Percentiles rank a stretch among this genome's conserved stretches.
phyloP scores from a whole-genome alignment of 2,797 vertebrate genomes.

The Cryptoprocta ferox region DNA sequence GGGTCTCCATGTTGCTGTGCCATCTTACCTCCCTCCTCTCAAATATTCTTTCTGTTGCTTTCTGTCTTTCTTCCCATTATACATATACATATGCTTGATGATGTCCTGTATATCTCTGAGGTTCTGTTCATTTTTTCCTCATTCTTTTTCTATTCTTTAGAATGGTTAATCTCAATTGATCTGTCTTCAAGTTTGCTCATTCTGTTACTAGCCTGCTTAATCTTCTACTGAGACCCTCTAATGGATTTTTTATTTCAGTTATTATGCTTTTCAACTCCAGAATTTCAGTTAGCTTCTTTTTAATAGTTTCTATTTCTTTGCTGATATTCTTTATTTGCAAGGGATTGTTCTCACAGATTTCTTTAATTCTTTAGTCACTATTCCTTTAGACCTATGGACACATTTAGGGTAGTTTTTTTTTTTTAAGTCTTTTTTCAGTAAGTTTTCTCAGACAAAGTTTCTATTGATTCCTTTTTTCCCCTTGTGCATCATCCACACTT shows the following conservation, averaged over 20 bases:
- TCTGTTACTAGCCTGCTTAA: neutral
- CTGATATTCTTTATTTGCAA: neutral
- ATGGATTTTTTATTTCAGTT: neutral
- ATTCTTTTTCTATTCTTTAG: neutral
- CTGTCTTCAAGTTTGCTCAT: neutral
- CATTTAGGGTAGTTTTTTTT: neutral
- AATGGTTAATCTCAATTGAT: neutral
- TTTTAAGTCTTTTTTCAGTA: conserved; percentile 14
- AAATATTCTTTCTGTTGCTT: neutral
- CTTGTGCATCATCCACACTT: neutral
- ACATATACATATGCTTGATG: neutral
- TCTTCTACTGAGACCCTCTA: neutral
- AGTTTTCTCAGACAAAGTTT: neutral
- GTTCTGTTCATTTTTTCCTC: neutral
- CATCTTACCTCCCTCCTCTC: neutral
- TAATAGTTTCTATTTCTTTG: neutral
- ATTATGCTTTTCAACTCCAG: neutral
- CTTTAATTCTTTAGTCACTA: neutral
- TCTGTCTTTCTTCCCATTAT: neutral
- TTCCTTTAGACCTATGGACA: neutral
- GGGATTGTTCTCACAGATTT: neutral
- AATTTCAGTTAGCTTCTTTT: neutral
- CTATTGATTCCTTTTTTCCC: neutral
- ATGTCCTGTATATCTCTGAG: neutral
- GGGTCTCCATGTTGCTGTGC: too few species aligned